Evolutionary conservation across 2,888 invertebrate genomes (phyloP).

Genomic region (Andrena trimmerana): DNA sequence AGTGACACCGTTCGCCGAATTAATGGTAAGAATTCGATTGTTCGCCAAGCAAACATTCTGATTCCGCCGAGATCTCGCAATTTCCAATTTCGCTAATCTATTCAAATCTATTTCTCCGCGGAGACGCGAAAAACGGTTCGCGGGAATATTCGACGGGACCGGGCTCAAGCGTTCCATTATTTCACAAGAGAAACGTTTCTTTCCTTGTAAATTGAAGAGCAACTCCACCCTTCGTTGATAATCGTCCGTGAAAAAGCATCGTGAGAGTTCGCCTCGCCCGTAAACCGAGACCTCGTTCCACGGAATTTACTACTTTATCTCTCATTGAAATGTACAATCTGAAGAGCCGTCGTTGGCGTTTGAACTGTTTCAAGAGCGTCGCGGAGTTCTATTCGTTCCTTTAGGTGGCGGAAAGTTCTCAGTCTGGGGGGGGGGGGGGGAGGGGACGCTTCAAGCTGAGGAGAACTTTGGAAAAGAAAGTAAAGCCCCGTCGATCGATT

Average conservation of each 20-base stretch:
- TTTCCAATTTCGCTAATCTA: background rate
- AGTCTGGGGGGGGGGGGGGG: too few species aligned
- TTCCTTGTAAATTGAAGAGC: background rate
- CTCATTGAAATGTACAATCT: background rate
- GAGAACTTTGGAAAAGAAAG: slow-evolving; percentile 45
- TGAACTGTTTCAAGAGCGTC: slow-evolving; percentile 9
- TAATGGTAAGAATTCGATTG: slow-evolving; percentile 29
- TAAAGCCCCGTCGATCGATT: slow-evolving; percentile 53
- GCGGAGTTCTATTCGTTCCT: slow-evolving; percentile 2
- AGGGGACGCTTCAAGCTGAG: slow-evolving; percentile 21
- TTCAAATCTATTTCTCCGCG: background rate
- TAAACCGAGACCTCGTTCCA: background rate
- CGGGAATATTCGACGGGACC: background rate
- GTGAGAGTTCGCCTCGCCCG: background rate
- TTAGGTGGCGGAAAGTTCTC: slow-evolving; percentile 16
- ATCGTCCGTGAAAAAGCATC: background rate
- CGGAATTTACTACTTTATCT: background rate
- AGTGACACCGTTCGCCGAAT: slow-evolving; percentile 47
- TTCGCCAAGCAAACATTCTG: slow-evolving; percentile 9
- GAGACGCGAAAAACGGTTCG: background rate
- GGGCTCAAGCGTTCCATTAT: background rate
- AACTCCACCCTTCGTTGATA: background rate
- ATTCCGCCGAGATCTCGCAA: background rate
- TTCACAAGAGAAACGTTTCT: background rate
- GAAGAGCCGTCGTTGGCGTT: background rate